phyloP scores from a whole-genome alignment of 2,113 vertebrate genomes.

The Pteropus alecto region DNA sequence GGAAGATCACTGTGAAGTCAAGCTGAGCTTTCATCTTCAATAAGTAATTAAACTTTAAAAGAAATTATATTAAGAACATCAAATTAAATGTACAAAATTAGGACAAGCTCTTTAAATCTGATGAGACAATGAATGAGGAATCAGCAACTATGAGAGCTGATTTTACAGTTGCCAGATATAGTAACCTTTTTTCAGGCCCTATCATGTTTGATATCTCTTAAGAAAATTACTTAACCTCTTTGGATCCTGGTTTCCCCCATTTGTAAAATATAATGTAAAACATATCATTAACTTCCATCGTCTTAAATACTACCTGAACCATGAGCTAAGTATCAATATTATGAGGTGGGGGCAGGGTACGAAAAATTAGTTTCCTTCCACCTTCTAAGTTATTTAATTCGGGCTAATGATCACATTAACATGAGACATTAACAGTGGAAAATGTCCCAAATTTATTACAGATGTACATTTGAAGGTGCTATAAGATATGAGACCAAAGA shows the following conservation, averaged over 20 bases:
- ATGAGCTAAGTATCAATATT: background rate
- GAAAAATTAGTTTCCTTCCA: background rate
- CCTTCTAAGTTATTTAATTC: background rate
- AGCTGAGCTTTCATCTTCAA: constrained; percentile 56
- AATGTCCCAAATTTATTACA: background rate
- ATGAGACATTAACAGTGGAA: background rate
- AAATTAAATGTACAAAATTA: constrained; percentile 69
- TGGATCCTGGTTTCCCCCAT: background rate
- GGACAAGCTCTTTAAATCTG: constrained; percentile 53
- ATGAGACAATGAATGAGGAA: constrained; percentile 60
- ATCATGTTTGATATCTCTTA: background rate
- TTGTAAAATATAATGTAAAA: background rate
- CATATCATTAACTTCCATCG: background rate
- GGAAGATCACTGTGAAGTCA: constrained; percentile 50
- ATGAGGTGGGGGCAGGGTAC: background rate
- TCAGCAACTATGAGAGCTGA: background rate
- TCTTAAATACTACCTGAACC: background rate
- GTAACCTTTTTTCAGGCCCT: constrained; percentile 29
- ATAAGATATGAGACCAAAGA: background rate
- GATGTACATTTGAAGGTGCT: background rate
- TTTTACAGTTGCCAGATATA: constrained; percentile 43
- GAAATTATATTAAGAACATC: constrained; percentile 53
- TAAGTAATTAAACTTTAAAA: constrained; percentile 70
- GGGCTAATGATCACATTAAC: background rate
- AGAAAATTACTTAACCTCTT: constrained; percentile 39